phyloP scores from a whole-genome alignment of 2,113 vertebrate genomes.

The Syrmaticus mikado region DNA sequence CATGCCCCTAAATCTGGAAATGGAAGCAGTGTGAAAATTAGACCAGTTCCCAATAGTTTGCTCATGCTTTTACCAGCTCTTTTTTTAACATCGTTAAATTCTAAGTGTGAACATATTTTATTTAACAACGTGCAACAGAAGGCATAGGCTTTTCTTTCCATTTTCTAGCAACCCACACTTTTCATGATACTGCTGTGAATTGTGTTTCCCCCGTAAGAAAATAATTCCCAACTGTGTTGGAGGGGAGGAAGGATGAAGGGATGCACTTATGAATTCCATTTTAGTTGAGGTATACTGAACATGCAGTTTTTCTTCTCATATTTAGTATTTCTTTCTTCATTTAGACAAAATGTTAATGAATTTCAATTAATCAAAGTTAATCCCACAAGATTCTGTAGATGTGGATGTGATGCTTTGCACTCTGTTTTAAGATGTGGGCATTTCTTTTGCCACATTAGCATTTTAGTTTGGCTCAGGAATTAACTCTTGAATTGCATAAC shows the following conservation, averaged over 20 bases:
- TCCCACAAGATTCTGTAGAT: neutral
- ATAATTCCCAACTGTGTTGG: neutral
- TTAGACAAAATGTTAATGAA: neutral
- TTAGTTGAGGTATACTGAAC: neutral
- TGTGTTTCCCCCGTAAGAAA: neutral
- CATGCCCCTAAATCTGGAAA: slow-evolving; percentile 8
- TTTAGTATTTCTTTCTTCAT: neutral
- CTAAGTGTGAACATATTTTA: slow-evolving; percentile 47
- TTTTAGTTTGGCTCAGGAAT: neutral
- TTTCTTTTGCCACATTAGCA: rapidly evolving
- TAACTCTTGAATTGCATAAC: neutral
- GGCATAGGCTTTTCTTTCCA: slow-evolving; percentile 16
- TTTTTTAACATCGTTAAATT: slow-evolving; percentile 30
- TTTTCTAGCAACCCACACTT: slow-evolving; percentile 36
- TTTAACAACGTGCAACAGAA: slow-evolving; percentile 54
- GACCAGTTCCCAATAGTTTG: slow-evolving; percentile 45
- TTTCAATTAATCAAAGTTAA: neutral
- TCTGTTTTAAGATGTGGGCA: rapidly evolving
- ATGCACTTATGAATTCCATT: neutral
- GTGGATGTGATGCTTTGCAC: neutral
- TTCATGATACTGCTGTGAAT: slow-evolving; percentile 15
- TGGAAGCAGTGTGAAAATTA: slow-evolving; percentile 36
- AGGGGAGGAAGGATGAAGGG: neutral
- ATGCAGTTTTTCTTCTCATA: neutral
- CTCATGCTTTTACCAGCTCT: slow-evolving; percentile 17